phyloP scores from a whole-genome alignment of 23 tunicate species.

The Oikopleura dioica region DNA sequence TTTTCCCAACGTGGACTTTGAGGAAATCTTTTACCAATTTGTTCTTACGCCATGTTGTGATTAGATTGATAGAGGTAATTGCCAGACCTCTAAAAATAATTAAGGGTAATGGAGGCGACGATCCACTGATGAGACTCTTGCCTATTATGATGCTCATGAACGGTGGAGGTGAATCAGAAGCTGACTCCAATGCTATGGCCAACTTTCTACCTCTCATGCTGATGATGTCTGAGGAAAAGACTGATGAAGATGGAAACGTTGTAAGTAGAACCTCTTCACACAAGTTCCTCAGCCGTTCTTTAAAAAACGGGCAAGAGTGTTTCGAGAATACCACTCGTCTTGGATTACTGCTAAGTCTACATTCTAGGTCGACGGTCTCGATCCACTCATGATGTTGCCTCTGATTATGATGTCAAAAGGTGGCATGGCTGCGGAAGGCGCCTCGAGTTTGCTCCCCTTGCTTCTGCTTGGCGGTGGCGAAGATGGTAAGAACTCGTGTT shows the following conservation, averaged over 20 bases:
- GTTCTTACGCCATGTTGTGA: too few species aligned
- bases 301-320: too few species aligned
- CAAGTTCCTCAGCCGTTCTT: too few species aligned
- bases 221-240: neutral
- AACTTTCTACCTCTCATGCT: neutral
- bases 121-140: neutral
- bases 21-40: too few species aligned
- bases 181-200: neutral
- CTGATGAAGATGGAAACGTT: neutral
- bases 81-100: neutral
- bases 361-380: neutral
- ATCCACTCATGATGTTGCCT: neutral
- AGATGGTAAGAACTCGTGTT: neutral
- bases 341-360: too few species aligned
- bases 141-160: conserved; percentile 11
- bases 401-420: neutral
- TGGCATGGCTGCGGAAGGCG: neutral
- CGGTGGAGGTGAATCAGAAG: neutral
- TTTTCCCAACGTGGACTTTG: too few species aligned
- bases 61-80: too few species aligned
- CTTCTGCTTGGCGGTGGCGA: neutral
- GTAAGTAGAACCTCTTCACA: too few species aligned
- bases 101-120: neutral
- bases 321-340: too few species aligned
- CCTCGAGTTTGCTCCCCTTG: neutral